Conservation (phyloP, 2,888 invertebrate genomes). For the Drosophila heteroneura region DNA sequence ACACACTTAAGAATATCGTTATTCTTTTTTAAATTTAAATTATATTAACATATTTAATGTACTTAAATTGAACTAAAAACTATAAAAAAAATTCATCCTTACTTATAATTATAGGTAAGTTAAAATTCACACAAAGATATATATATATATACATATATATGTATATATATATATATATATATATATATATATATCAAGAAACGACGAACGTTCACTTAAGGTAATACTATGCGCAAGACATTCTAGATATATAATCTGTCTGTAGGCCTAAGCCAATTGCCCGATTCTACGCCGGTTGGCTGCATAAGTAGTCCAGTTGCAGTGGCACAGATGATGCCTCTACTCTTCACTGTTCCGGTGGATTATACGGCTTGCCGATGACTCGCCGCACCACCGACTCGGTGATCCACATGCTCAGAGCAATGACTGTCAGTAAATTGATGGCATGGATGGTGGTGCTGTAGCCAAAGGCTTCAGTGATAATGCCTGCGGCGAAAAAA, state of each 20-base stretch:
- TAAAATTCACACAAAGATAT: background rate
- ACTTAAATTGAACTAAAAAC: background rate
- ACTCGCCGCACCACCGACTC: slow-evolving; percentile 73
- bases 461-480: slow-evolving; percentile 80
- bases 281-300: slow-evolving; percentile 2
- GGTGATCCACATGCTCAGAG: slow-evolving; percentile 73
- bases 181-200: background rate
- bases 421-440: slow-evolving; percentile 73
- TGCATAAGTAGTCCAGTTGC: slow-evolving; percentile 1
- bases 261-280: background rate
- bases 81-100: background rate
- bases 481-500: slow-evolving; percentile 56
- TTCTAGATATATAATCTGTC: background rate
- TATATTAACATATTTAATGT: background rate
- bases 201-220: slow-evolving; percentile 14
- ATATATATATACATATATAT: background rate
- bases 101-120: background rate
- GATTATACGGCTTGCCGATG: slow-evolving; percentile 56
- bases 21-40: background rate
- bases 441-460: slow-evolving; percentile 78
- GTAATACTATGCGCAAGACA: slow-evolving; percentile 36
- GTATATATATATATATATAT: background rate
- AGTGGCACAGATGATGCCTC: background rate
- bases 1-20: background rate
- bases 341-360: slow-evolving; percentile 39